Base-by-base conservation (phyloP, 2,888 invertebrate species). In the Cataglyphis livida region DNA sequence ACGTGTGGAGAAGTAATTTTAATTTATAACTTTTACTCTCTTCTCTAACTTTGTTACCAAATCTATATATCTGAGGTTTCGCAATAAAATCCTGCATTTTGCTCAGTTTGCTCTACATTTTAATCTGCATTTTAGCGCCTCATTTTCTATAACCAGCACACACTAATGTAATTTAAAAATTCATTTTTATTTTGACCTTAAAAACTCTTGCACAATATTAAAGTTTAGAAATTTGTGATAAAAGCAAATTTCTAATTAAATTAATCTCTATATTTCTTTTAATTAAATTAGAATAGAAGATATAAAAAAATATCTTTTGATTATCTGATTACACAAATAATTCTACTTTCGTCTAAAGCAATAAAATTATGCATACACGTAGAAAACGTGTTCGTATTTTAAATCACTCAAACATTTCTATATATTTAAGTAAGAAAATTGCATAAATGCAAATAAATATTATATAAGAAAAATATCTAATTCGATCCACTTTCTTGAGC, bases 11-110 rank as follows among this genome's bases (percentile, higher is more conserved):
- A 51, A 51, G 2, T 51, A 35, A 70, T 48, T 59, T 79, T 59
- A 32, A 79, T 79, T 71, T 79, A 70, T 61, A 70, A 78, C 41
- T 68, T 78, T 68, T 41, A 38, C 35, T 15, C 25, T 25, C n/a
- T 7, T 51, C 15, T 18, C 28, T 9, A 70, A 44, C 54, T 79
- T 59, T 79, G 21, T 70, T 18, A 48, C 28, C 38, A 12, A 32
- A 59, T 59, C 21, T 59, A 70, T n/a, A n/a, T 41, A 68, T 78
- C 21, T 65, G 38, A 15, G 25, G 5, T 54, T 76, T 76, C 28
- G n/a, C 66, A 15, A n/a, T 57, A 66, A 66, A 66, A 32, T 15
- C 15, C 6, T 35, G 25, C 51, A 18, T 54, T 51, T 25, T 18
- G 18, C 9, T 65, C 38, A n/a, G 12, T 54, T 65, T 38, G 21